Base-by-base conservation (phyloP, 1,140 invertebrate species). In the Periplaneta americana region DNA sequence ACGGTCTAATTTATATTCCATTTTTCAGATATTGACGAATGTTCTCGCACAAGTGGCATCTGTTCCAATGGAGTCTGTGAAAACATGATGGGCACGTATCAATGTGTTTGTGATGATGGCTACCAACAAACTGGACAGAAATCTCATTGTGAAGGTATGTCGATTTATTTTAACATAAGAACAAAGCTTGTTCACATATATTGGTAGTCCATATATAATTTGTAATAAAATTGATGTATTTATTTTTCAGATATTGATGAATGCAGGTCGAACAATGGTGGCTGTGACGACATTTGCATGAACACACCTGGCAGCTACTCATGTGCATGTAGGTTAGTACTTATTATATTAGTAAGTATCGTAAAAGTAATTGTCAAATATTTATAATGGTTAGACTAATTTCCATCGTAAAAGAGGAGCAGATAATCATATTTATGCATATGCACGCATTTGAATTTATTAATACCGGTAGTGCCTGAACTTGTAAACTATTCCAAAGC, bases 1-100 rank as follows among this genome's bases (percentile, higher is more conserved):
- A n/a, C n/a, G n/a, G n/a, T n/a, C n/a, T n/a, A n/a, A n/a, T n/a
- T n/a, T n/a, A n/a, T n/a, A n/a, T 34, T 77, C 6, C 34, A 36
- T 82, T 37, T 83, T 86, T 13, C 77, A 89, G 91, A 92, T 83
- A 91, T 92, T 80, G 91, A 92, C 83, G 93, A 93, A 84, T 94
- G 92, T 85, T 95, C 93, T n/a, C 89, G 93, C 78, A 95, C 94
- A 0, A 95, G 94, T 82, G 95, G 94, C 13, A 96, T 96, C 36
- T 96, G 95, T 85, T 95, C 94, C 15, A 95, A 96, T 87, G 95
- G 95, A 5, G 93, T 95, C 5, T 97, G 96, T 86, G 94, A 96
- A 86, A 98, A 98, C 84, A 93, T 93, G 87, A 94, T 95, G 90
- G 96, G 96, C 15, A 95, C 95, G 2, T 98, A 96, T 87, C 94